Percentiles rank a stretch among this genome's conserved stretches.
Evolutionary conservation across 2,888 invertebrate genomes (phyloP).

Genomic region (Pachymerium ferrugineum): DNA sequence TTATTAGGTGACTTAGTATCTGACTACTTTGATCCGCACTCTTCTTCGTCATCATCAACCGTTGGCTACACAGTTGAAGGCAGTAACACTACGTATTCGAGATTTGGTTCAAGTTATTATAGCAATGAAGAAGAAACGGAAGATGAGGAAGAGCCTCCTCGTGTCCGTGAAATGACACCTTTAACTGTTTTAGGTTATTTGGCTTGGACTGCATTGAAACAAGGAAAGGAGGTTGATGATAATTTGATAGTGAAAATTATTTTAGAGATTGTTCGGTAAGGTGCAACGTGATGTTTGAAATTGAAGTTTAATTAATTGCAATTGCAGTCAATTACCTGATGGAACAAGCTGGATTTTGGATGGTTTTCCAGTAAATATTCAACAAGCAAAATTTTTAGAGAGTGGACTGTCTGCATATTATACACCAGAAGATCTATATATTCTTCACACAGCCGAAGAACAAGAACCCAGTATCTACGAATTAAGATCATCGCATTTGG

Average conservation of each 20-base stretch:
- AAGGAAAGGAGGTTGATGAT: background rate
- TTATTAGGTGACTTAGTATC: too few relatives aligned
- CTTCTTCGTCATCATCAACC: background rate
- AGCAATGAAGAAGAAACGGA: background rate
- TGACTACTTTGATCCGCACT: background rate
- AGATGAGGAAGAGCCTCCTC: background rate
- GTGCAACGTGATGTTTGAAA: background rate
- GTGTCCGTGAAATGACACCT: background rate
- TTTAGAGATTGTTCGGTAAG: background rate
- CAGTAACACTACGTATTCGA: background rate
- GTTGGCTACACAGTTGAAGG: background rate
- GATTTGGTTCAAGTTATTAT: background rate
- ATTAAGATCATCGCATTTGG: slow-evolving; percentile 1
- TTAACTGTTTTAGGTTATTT: slow-evolving; percentile 1
- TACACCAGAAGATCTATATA: slow-evolving; percentile 28
- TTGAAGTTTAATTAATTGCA: background rate
- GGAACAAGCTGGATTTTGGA: slow-evolving; percentile 30
- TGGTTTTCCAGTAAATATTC: slow-evolving; percentile 9
- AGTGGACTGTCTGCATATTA: slow-evolving; percentile 4
- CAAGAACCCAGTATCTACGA: slow-evolving; percentile 29
- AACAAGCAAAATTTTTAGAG: slow-evolving; percentile 28
- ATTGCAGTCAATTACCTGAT: slow-evolving; percentile 10
- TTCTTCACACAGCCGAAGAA: background rate
- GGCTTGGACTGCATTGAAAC: slow-evolving; percentile 10
- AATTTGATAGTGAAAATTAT: background rate